Conservation (phyloP, 2,797 vertebrate genomes). For the Hippopotamyrus pictus region DNA sequence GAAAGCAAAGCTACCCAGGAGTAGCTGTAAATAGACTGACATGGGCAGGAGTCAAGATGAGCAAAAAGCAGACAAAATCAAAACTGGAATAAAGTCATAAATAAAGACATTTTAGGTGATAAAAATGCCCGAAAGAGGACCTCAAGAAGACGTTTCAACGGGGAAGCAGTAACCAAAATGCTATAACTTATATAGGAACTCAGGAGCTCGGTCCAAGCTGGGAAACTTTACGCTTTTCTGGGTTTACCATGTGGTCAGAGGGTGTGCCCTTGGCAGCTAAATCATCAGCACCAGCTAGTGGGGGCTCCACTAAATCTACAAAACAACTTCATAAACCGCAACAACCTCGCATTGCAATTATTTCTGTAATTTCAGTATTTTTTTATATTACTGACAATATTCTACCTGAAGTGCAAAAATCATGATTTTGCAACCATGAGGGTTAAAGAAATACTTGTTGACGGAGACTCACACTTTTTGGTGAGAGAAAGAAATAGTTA, state of each 20-base stretch:
- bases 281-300: neutral
- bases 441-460: neutral
- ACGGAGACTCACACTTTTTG: neutral
- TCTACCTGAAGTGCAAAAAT: neutral
- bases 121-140: neutral
- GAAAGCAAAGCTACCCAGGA: neutral
- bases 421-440: neutral
- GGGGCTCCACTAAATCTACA: neutral
- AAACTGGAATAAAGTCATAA: neutral
- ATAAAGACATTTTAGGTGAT: neutral
- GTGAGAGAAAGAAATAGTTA: neutral
- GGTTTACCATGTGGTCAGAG: neutral
- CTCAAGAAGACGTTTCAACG: neutral
- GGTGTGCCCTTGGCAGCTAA: neutral
- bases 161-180: neutral
- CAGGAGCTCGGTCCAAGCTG: neutral
- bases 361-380: neutral
- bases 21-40: neutral
- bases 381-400: neutral
- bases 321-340: neutral
- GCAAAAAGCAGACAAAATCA: neutral
- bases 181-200: neutral
- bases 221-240: neutral
- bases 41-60: neutral
- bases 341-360: neutral